Evolutionary conservation across 2,888 invertebrate genomes (phyloP), one percentile per base, ranked within the genome.

Genomic region (Octonoba sinensis): DNA sequence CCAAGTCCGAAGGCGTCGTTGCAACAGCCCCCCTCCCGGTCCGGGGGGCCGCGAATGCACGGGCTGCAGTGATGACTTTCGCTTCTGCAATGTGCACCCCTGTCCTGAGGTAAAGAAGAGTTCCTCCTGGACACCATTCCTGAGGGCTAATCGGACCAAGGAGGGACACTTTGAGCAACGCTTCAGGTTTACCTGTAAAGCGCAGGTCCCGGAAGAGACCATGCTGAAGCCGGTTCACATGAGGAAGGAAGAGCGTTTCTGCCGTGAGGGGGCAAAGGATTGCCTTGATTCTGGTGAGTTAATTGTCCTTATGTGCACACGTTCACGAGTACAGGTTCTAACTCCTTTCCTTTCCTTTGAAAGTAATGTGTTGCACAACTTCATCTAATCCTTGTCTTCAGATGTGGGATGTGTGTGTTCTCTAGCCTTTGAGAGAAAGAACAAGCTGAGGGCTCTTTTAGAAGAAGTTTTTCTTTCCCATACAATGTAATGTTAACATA

Each of bases 91-190:
- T 86, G 90, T 91, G 82, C 90, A 92, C 24, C 89, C 91, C 0
- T 96, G 95, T 86, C 88, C 90, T 22, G 96, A 96, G 86, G 90
- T 92, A 4, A 91, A 92, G 85, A 93, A 93, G 86, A 91, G 92
- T 0, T 93, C 93, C 0, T 90, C 92, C 1, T 95, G 94, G 94
- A 93, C 94, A 0, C 93, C 93, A 0, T 95, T 95, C 94, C 86
- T 91, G 36, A 87, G 89, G 56, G 87, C 88, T 1, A 91, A 91
- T 85, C 84, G 85, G 6, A 88, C 88, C 4, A 77, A 82, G 44
- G 85, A 85, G 62, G 93, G 93, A 20, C 92, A 93, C 85, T 91
- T 92, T n/a, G 94, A 95, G 88, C 93, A 93, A 84, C 91, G 96
- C 74, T 94, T 92, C 87, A 92, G 93, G 77, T 95, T 94, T 87